Percentiles rank a stretch among this genome's conserved stretches.
These are phyloP conservation scores for Amazona guildingii DNA, from an alignment of 2,113 vertebrate genomes.

Conservation along the genomic window DNA sequence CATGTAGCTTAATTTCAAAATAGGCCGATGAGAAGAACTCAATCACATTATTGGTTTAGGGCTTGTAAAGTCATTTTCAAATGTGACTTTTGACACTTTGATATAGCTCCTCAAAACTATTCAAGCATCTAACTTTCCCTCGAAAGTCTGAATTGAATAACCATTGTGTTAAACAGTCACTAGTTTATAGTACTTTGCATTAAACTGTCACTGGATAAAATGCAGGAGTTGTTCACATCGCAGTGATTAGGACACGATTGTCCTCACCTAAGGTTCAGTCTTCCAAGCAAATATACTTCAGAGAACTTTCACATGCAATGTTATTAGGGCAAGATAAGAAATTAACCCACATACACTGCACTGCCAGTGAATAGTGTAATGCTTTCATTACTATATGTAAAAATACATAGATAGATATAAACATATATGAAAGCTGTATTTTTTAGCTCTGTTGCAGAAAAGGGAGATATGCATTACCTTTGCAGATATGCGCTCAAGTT, in stretches of 20 bases:
- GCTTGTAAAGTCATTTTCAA: not conserved
- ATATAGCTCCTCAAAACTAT: not conserved
- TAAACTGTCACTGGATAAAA: not conserved
- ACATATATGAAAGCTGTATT: not conserved
- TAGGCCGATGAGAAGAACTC: not conserved
- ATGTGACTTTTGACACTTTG: not conserved
- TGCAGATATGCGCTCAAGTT: not conserved
- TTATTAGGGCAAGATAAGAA: not conserved
- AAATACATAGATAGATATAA: not conserved
- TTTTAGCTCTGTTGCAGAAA: not conserved
- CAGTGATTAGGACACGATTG: not conserved
- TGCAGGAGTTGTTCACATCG: not conserved
- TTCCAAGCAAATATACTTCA: not conserved
- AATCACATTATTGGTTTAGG: not conserved
- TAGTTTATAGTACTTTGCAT: not conserved
- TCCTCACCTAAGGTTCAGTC: not conserved
- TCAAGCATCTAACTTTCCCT: not conserved
- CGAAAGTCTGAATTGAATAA: not conserved
- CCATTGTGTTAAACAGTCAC: not conserved
- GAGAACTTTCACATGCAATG: not conserved
- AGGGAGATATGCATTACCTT: not conserved
- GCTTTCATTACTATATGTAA: not conserved
- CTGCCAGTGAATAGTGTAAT: not conserved
- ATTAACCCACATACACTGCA: not conserved
- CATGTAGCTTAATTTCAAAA: not conserved